Conservation (phyloP, 2,113 vertebrate genomes). For the Ia io region DNA sequence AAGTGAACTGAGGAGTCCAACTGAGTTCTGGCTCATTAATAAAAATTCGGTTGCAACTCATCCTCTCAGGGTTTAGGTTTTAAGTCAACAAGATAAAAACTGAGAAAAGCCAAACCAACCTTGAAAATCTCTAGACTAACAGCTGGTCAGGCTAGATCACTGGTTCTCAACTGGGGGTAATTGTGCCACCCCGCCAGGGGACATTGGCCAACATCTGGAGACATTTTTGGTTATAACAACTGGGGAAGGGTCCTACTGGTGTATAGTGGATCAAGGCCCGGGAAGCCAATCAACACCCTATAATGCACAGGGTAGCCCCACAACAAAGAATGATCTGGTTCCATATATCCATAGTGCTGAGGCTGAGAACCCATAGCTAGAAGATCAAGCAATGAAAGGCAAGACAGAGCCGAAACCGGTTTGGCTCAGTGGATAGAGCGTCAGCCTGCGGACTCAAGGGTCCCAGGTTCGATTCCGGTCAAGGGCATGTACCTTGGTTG, state of each 20-base stretch:
- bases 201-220: neutral
- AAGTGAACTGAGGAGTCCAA: neutral
- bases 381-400: neutral
- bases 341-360: neutral
- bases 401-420: too few species aligned
- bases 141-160: neutral
- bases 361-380: neutral
- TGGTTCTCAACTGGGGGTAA: neutral
- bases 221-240: neutral
- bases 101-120: neutral
- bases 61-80: neutral
- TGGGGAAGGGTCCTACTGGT: neutral
- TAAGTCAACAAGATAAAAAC: neutral
- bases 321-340: neutral
- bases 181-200: neutral
- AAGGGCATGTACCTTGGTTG: too few species aligned
- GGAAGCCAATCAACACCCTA: neutral
- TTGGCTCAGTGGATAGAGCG: too few species aligned
- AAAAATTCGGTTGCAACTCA: neutral
- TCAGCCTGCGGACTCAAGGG: too few species aligned
- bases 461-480: too few species aligned
- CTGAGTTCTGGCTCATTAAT: neutral
- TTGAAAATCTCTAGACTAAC: neutral
- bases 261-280: neutral
- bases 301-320: neutral